Base-by-base conservation (phyloP, 2,888 invertebrate genomes). In the Homarus gammarus region DNA sequence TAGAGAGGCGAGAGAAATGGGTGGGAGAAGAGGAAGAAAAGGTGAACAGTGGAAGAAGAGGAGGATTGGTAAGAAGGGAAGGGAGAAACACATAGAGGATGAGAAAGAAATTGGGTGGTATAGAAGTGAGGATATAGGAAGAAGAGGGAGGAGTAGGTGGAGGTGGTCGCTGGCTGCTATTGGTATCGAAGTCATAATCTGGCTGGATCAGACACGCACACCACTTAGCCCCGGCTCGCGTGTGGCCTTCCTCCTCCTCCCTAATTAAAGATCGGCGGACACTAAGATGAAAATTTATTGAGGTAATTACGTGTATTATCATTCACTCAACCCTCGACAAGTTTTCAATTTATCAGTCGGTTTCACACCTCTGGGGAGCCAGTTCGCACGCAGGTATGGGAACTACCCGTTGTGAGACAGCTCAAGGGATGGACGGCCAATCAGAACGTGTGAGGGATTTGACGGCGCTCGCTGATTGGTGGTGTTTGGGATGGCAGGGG, bases 241-340 rank as follows among this genome's bases (percentile, higher is more conserved):
- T 90, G 90, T 83, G 83, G 90, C 68, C 90, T 51, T 22, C 31
- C 49, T 33, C 68, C 56, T 68, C 70, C 51, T 56, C 33, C 87
- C 22, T 82, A 78, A 90, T 82, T 90, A 82, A 78, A 90, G 90
- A 90, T 87, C 87, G 86, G 68, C 72, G 75, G 75, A 36, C 73
- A 49, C 64, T 68, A 78, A 90, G 90, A 90, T 90, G 86, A 90
- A 87, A 90, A 90, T 90, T 90, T 86, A 90, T 90, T 61, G 51
- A 75, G 51, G 78, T 90, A 90, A 90, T 90, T 90, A 90, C 72
- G 40, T 81, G 77, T 87, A 86, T 90, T 90, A 90, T 90, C 90
- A 90, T 90, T 90, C 90, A 90, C 90, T 90, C 90, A 90, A 77
- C 73, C 73, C 90, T 90, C 90, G 90, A 81, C 90, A 90, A 90